Evolutionary conservation across 2,797 vertebrate species (phyloP).

Genomic region (Mus minutoides): DNA sequence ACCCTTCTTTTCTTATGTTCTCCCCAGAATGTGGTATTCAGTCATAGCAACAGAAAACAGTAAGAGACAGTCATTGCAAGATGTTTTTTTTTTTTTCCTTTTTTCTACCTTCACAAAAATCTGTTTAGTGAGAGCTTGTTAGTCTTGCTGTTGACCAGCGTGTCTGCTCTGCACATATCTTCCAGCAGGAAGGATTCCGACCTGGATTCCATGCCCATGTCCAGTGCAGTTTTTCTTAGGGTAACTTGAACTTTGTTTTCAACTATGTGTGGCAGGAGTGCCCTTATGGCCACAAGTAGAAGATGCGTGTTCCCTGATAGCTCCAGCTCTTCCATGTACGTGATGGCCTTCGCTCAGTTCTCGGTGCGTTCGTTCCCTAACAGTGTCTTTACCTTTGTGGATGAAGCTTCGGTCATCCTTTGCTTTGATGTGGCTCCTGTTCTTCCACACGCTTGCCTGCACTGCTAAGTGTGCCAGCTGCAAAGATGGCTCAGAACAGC

Average conservation of each 20-base stretch:
- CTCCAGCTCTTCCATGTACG: fast-evolving
- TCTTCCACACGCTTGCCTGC: not conserved
- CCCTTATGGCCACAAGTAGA: not conserved
- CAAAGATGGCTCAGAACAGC: not conserved
- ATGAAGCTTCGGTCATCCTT: not conserved
- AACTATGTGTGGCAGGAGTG: not conserved
- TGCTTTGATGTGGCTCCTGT: not conserved
- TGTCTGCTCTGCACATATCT: not conserved
- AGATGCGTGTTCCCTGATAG: not conserved
- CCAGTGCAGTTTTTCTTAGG: not conserved
- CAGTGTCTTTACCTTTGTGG: not conserved
- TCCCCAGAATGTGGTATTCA: not conserved
- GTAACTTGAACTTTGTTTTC: not conserved
- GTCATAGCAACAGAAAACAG: not conserved
- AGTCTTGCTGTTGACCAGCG: not conserved
- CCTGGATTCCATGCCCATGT: not conserved
- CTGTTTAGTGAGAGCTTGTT: not conserved
- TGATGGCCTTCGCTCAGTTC: not conserved
- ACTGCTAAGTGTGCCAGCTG: not conserved
- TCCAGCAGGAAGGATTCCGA: not conserved
- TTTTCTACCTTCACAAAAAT: not conserved
- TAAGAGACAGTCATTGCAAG: not conserved
- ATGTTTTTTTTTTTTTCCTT: not conserved
- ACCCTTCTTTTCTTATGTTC: not conserved
- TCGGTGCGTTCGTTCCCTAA: not conserved